phyloP scores from a whole-genome alignment of 1,140 invertebrate genomes.

The Bombus impatiens region DNA sequence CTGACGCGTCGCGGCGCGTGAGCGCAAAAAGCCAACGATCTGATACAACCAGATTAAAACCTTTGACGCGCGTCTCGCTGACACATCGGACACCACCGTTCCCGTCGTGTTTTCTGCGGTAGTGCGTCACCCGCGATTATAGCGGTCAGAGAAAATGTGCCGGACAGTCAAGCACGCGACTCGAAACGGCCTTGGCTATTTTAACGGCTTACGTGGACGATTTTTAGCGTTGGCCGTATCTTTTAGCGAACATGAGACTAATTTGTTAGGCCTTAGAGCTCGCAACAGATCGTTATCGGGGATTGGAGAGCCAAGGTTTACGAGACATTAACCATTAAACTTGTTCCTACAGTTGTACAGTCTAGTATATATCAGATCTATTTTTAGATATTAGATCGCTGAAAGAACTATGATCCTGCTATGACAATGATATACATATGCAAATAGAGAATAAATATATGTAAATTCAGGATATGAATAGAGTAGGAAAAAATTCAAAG shows the following conservation, averaged over 20 bases:
- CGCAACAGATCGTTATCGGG: background rate
- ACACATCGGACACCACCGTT: constrained; percentile 45
- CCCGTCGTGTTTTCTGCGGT: constrained; percentile 32
- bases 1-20: constrained; percentile 25
- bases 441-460: too few relatives aligned
- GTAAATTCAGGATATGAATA: too few relatives aligned
- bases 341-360: background rate
- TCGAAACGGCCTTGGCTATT: background rate
- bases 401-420: too few relatives aligned
- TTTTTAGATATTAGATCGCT: background rate
- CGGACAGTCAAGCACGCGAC: background rate
- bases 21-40: constrained; percentile 58
- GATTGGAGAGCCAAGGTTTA: background rate
- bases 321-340: background rate
- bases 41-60: constrained; percentile 62
- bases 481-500: background rate
- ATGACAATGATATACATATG: background rate
- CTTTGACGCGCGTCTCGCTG: constrained; percentile 60
- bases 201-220: background rate
- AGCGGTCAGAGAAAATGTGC: constrained; percentile 7
- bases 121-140: constrained; percentile 46
- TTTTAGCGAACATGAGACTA: background rate
- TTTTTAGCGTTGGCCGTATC: background rate
- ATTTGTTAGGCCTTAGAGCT: background rate
- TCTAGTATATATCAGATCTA: background rate